Percentiles rank a stretch among this genome's conserved stretches.
Conservation (phyloP, 2,113 vertebrate genomes). For the Dipodomys spectabilis region DNA sequence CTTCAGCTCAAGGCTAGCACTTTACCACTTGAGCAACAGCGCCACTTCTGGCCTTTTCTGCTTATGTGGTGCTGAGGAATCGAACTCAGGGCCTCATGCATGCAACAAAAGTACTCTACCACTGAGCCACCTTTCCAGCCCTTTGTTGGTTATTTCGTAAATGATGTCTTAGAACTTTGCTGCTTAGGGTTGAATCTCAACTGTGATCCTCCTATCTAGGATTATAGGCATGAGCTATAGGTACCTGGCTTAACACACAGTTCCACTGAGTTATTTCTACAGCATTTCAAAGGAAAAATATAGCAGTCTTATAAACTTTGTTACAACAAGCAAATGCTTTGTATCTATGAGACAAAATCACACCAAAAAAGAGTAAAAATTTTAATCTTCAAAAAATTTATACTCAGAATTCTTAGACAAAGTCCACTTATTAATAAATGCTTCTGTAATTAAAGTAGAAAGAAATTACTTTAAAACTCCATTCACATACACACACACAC, state of each 20-base stretch:
- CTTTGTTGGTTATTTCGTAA: no score
- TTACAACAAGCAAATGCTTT: constrained; percentile 33
- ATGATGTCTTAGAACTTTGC: no score
- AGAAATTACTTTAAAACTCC: constrained; percentile 45
- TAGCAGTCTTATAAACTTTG: neutral
- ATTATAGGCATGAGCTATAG: no score
- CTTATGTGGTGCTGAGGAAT: no score
- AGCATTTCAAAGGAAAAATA: constrained; percentile 46
- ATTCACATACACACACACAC: neutral
- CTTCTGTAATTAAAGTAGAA: constrained; percentile 1
- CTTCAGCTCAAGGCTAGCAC: no score
- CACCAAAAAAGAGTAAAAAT: neutral
- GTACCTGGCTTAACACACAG: neutral
- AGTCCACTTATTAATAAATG: constrained; percentile 22
- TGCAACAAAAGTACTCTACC: no score
- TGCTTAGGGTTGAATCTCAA: no score
- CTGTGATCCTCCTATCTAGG: no score
- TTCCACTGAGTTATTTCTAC: neutral
- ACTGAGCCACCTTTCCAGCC: no score
- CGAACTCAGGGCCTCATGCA: no score
- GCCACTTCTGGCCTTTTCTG: no score
- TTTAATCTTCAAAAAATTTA: neutral
- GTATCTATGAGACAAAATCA: constrained; percentile 11
- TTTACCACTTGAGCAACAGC: no score
- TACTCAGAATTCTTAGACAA: constrained; percentile 19